phyloP scores from a whole-genome alignment of 2,797 vertebrate species.

The Rhinichthys osculus region DNA sequence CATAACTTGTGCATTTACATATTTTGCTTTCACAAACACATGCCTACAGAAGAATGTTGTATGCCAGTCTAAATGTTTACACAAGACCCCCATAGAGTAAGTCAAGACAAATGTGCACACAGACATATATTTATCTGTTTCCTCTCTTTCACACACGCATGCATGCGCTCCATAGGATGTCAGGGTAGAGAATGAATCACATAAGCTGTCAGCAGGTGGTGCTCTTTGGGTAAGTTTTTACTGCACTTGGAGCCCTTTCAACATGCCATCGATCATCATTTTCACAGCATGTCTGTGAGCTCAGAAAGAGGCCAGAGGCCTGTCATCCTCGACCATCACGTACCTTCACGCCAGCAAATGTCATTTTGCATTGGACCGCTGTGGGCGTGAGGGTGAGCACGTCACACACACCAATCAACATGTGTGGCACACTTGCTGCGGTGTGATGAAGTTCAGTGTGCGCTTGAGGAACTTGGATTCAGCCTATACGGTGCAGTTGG shows the following conservation, averaged over 20 bases:
- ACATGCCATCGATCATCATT: conserved; percentile 79
- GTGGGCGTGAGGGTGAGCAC: conserved; percentile 67
- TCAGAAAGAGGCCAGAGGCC: conserved; percentile 71
- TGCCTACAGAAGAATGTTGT: conserved; percentile 1
- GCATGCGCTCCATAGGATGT: conserved; percentile 60
- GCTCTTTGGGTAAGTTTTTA: conserved; percentile 78
- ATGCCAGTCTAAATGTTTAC: conserved; percentile 18
- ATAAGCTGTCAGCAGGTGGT: conserved; percentile 83
- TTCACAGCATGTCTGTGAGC: conserved; percentile 59
- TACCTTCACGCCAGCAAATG: conserved; percentile 76
- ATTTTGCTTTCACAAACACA: background rate
- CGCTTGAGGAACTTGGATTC: background rate
- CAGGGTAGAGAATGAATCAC: conserved; percentile 73
- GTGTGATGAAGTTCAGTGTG: conserved; percentile 26
- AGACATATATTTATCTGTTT: conserved; percentile 31
- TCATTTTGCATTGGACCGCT: conserved; percentile 74
- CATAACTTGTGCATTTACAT: background rate
- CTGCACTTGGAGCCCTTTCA: conserved; percentile 56
- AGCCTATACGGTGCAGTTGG: background rate
- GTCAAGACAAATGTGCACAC: conserved; percentile 17
- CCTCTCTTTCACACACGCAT: conserved; percentile 3
- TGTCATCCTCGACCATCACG: conserved; percentile 78
- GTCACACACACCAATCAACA: conserved; percentile 58
- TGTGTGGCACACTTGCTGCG: conserved; percentile 50
- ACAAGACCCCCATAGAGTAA: conserved; percentile 2